Base-by-base conservation (phyloP, 2,113 vertebrate genomes). In the Saimiri boliviensis region DNA sequence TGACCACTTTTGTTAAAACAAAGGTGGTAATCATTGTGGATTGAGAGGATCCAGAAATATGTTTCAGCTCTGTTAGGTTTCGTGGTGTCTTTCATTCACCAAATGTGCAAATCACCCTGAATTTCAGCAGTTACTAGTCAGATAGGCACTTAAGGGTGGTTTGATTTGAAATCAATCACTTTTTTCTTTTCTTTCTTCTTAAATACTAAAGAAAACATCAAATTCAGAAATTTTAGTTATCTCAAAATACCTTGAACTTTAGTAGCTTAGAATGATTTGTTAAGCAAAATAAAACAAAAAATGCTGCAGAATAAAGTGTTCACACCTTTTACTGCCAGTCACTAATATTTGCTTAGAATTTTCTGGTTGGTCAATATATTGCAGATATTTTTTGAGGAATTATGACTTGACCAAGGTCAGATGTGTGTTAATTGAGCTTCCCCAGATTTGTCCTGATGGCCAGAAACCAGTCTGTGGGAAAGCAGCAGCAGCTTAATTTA, bases 391-490 rank as follows among this genome's bases (percentile, higher is more conserved):
- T 86, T 74, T 91, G 60, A 93, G 66, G 87, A 52, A 63, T 66
- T 96, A 74, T 6, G 63, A 71, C 32, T 86, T 92, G 73, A 66
- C 56, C 21, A 70, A 80, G 77, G 45, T 97, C 71, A 96, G 63
- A 68, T 30, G 30, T 23, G 2, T 66, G 68, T 96, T 96, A 87
- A 81, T 42, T 96, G 94, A 87, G 45, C 84, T 74, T 93, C 27
- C 40, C 27, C 20, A 77, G 76, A 82, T 92, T 86, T 81, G 35
- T 88, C 49, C 35, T 77, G 49, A 76, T 95, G 77, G 37, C 79
- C 37, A 88, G 70, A 96, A 63, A 95, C 81, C 76, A 45, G 30
- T 90, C 30, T 96, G 42, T 89, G 85, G 42, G 63, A 89, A 86
- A 42, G 81, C 27, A 86, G 47, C n/a, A 79, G 8, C 40, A 79